Conservation (phyloP, 2,113 vertebrate species). For the Pachypanchax playfairii region DNA sequence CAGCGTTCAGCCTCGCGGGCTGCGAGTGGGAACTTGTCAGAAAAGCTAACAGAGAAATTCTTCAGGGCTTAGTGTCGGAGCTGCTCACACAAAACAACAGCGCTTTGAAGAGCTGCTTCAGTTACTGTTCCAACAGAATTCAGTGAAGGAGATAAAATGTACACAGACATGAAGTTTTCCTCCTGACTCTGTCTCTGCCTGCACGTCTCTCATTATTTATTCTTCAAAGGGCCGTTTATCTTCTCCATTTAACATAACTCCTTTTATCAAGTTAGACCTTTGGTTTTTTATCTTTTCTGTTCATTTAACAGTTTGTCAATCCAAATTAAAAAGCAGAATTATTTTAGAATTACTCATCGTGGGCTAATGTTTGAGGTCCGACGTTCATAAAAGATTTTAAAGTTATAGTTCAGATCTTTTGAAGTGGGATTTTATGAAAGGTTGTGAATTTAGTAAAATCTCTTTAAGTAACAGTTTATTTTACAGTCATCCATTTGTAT, state of each 20-base stretch:
- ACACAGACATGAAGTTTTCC: not conserved
- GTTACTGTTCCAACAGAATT: not conserved
- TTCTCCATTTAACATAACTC: not conserved
- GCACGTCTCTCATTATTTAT: not conserved
- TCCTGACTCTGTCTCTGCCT: not conserved
- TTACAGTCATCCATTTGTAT: too few species aligned
- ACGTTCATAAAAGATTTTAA: too few species aligned
- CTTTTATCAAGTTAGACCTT: too few species aligned
- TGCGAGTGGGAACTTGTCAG: constrained; percentile 82
- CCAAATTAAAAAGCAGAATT: too few species aligned
- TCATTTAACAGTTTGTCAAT: not conserved
- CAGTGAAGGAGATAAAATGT: not conserved
- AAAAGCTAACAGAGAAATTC: constrained; percentile 77
- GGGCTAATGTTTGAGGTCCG: too few species aligned
- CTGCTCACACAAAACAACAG: constrained; percentile 49
- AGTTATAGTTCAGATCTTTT: too few species aligned
- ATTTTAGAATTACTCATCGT: too few species aligned
- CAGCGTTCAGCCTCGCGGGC: constrained; percentile 54
- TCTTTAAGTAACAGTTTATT: too few species aligned
- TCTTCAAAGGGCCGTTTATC: not conserved
- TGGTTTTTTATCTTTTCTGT: not conserved
- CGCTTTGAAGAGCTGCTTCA: constrained; percentile 43
- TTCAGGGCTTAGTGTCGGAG: constrained; percentile 73
- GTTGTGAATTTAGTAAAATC: too few species aligned
- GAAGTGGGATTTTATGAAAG: too few species aligned